Evolutionary conservation across 2,888 invertebrate species (phyloP).

Genomic region (Leucophenga montana): DNA sequence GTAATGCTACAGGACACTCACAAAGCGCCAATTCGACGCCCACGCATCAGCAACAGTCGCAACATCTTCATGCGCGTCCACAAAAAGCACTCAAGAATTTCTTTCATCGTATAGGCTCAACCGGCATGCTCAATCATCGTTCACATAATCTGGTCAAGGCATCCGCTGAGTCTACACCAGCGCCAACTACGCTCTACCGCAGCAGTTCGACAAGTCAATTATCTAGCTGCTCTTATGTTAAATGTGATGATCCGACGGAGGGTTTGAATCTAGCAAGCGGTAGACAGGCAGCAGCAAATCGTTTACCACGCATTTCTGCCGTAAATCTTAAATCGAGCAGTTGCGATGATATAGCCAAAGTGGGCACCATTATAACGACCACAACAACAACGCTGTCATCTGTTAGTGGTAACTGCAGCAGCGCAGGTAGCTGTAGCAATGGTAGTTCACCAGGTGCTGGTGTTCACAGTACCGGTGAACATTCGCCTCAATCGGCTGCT

Average conservation of each 20-base stretch:
- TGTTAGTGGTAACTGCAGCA: conserved; percentile 23
- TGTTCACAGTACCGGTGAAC: neutral
- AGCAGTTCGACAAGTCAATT: conserved; percentile 86
- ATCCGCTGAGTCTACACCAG: conserved; percentile 61
- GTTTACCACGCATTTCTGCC: conserved; percentile 61
- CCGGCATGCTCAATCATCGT: conserved; percentile 80
- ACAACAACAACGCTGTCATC: conserved; percentile 43
- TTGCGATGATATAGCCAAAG: conserved; percentile 81
- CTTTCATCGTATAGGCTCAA: conserved; percentile 84
- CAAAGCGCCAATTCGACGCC: conserved; percentile 58
- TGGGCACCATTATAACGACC: conserved; percentile 71
- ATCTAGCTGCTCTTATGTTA: conserved; percentile 79
- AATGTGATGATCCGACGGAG: conserved; percentile 87
- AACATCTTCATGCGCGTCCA: conserved; percentile 51
- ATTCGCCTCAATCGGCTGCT: neutral
- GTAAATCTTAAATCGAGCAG: conserved; percentile 77
- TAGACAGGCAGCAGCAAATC: conserved; percentile 34
- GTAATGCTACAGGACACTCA: conserved; percentile 27
- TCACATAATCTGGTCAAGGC: conserved; percentile 70
- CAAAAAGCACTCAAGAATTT: conserved; percentile 81
- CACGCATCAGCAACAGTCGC: conserved; percentile 51
- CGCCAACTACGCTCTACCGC: conserved; percentile 76
- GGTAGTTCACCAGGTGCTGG: conserved; percentile 45
- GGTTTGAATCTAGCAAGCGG: conserved; percentile 77
- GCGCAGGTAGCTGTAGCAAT: conserved; percentile 31